A percentile compares a stretch with the other conserved stretches of the same genome.
Evolutionary conservation across 2,797 vertebrate genomes (phyloP).

Genomic region (Lutjanus argentimaculatus): DNA sequence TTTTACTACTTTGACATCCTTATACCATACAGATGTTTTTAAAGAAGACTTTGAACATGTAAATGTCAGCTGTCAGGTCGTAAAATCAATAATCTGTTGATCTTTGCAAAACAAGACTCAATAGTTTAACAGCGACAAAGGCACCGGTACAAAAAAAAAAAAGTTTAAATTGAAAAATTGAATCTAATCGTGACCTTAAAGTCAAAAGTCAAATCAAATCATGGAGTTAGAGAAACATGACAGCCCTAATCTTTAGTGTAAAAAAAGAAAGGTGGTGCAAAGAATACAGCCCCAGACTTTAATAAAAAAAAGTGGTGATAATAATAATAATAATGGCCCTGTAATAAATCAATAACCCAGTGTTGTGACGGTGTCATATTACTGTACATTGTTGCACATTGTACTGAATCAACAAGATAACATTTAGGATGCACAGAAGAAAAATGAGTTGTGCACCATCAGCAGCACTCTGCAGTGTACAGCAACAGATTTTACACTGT

Average conservation of each 20-base stretch:
- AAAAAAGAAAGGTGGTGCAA: background rate
- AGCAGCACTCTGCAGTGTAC: constrained; percentile 21
- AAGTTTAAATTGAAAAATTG: too few relatives aligned
- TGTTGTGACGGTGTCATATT: background rate
- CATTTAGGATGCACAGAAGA: constrained; percentile 1
- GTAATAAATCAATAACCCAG: background rate
- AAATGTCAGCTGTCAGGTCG: too few relatives aligned
- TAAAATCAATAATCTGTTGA: too few relatives aligned
- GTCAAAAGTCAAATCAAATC: too few relatives aligned
- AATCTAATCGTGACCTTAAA: too few relatives aligned
- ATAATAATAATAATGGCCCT: background rate
- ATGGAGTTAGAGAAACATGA: too few relatives aligned
- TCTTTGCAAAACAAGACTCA: too few relatives aligned
- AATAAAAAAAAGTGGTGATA: background rate
- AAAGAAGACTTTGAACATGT: too few relatives aligned
- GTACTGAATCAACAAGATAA: constrained; percentile 17
- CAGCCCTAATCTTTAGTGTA: background rate
- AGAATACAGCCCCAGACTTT: background rate
- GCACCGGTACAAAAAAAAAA: too few relatives aligned
- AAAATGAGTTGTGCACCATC: constrained; percentile 12
- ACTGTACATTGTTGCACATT: background rate
- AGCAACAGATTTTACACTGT: constrained; percentile 10
- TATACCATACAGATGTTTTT: too few relatives aligned
- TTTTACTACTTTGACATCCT: too few relatives aligned
- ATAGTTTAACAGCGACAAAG: too few relatives aligned